Percentiles rank a stretch among this genome's conserved stretches.
These are phyloP conservation scores for Pyrocoelia pectoralis DNA, from an alignment of 2,888 invertebrate genomes.

Conservation along the genomic window DNA sequence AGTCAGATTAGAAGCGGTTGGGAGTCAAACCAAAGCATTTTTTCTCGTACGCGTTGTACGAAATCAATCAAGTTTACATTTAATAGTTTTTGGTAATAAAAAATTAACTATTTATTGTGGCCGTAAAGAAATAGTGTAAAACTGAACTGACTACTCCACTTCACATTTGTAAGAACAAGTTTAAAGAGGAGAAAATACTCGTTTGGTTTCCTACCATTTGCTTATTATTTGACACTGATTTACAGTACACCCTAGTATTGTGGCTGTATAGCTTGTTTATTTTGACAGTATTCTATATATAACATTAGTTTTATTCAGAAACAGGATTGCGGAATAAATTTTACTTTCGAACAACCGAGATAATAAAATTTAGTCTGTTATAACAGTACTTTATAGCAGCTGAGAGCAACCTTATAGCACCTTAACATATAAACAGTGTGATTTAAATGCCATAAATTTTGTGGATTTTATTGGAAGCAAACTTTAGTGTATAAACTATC, in stretches of 20 bases:
- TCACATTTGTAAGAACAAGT: constrained; percentile 20
- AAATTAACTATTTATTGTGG: constrained; percentile 3
- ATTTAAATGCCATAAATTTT: constrained; percentile 4
- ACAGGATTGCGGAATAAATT: constrained; percentile 18
- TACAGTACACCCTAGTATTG: constrained; percentile 16
- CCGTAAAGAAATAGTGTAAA: constrained; percentile 7
- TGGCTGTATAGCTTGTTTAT: constrained; percentile 23
- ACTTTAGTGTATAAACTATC: neutral
- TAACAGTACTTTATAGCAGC: constrained; percentile 12
- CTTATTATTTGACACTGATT: constrained; percentile 26
- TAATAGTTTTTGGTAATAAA: neutral
- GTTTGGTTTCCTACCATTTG: constrained; percentile 18
- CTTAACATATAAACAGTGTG: constrained; percentile 2
- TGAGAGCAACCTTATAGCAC: constrained; percentile 8
- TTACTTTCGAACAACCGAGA: constrained; percentile 11
- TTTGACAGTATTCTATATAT: constrained; percentile 25
- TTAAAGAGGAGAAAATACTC: constrained; percentile 14
- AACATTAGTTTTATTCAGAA: constrained; percentile 25
- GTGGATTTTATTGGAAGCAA: neutral
- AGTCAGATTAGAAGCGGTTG: no score
- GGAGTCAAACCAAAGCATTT: no score
- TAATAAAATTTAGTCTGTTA: constrained; percentile 18
- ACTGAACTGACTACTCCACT: constrained; percentile 8
- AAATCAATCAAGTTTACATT: neutral
- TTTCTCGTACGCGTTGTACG: no score